Evolutionary conservation across 2,888 invertebrate genomes (phyloP).

Genomic region (Neocrepidodera transversa): DNA sequence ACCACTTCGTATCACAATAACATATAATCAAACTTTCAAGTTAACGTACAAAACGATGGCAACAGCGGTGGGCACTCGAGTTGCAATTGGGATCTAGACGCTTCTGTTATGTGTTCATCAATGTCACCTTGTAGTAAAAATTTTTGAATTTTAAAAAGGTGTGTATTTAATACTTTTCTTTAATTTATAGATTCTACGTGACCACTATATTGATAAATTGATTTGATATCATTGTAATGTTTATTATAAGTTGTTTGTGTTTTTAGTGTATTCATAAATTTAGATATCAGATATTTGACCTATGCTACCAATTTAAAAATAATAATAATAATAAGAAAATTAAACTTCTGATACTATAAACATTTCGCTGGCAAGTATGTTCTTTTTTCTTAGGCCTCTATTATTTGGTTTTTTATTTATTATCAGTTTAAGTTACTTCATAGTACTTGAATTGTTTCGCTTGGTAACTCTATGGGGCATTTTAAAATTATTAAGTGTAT

Average conservation of each 20-base stretch:
- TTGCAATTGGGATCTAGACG: too few species aligned
- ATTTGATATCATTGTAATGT: background rate
- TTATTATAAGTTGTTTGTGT: background rate
- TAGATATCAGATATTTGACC: conserved; percentile 31
- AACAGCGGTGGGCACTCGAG: too few species aligned
- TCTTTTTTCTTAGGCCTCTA: conserved; percentile 28
- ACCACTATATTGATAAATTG: background rate
- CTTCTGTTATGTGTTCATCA: too few species aligned
- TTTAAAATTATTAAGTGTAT: conserved; percentile 44
- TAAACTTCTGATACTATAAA: background rate
- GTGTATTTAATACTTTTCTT: conserved; percentile 9
- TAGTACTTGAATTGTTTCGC: conserved; percentile 13
- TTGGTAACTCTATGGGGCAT: conserved; percentile 37
- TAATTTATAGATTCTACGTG: background rate
- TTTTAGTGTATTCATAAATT: too few species aligned
- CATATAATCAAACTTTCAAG: too few species aligned
- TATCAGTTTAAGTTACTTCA: conserved; percentile 27
- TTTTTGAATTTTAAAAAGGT: conserved; percentile 21
- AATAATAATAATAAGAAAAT: conserved; percentile 3
- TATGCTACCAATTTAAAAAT: conserved; percentile 20
- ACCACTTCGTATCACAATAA: too few species aligned
- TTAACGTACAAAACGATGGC: too few species aligned
- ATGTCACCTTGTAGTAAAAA: conserved; percentile 24
- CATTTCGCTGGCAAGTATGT: conserved; percentile 13
- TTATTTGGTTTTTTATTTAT: conserved; percentile 25